These are phyloP conservation scores for Ramphastos sulfuratus DNA, from an alignment of 2,113 vertebrate species.

Conservation along the genomic window DNA sequence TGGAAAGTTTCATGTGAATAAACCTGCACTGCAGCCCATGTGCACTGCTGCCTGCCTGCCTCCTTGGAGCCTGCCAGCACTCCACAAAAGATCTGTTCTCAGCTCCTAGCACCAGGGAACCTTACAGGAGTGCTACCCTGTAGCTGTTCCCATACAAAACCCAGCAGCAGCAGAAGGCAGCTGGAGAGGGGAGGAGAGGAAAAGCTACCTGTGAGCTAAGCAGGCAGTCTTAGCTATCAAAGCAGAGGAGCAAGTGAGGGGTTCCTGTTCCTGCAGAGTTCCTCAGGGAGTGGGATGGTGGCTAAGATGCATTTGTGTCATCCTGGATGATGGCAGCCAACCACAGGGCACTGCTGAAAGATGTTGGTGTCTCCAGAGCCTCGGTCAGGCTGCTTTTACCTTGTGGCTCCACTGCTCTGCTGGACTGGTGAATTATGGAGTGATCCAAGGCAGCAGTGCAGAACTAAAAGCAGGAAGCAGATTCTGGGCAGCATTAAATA, in stretches of 20 bases:
- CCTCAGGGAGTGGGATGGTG: background rate
- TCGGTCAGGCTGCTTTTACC: background rate
- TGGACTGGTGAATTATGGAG: background rate
- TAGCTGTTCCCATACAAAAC: background rate
- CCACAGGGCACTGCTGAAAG: background rate
- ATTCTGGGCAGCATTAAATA: background rate
- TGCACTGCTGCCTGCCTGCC: background rate
- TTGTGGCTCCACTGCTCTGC: background rate
- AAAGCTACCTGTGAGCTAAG: background rate
- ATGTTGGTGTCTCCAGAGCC: background rate
- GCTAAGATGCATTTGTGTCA: background rate
- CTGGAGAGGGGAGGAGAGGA: background rate
- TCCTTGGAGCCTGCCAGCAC: background rate
- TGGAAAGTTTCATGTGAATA: background rate
- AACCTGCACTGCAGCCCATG: background rate
- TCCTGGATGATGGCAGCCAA: background rate
- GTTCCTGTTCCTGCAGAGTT: background rate
- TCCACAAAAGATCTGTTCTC: background rate
- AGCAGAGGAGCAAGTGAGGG: background rate
- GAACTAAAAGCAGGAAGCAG: background rate
- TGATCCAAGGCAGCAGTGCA: background rate
- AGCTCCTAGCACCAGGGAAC: background rate
- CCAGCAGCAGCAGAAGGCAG: background rate
- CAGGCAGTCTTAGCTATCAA: background rate
- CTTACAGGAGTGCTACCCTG: background rate